Evolutionary conservation across 2,888 invertebrate genomes (phyloP).

Genomic region (Hedya salicella): DNA sequence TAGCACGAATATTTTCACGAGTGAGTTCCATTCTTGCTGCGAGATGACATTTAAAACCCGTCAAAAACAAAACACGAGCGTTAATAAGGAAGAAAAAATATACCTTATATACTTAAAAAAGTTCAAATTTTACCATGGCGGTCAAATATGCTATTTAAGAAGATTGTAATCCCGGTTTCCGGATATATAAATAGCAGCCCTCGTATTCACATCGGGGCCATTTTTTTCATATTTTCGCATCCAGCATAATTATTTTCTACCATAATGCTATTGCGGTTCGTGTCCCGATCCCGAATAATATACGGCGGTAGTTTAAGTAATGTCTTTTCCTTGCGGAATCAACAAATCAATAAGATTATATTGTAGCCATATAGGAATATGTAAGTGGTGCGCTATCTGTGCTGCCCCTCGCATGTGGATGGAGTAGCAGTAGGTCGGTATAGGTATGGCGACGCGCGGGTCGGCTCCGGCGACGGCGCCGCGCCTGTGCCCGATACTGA

Average conservation of each 20-base stretch:
- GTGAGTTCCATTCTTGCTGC: too few species aligned
- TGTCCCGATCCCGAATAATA: slow-evolving; percentile 23
- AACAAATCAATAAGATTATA: slow-evolving; percentile 63
- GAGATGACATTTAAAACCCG: too few species aligned
- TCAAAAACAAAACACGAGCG: too few species aligned
- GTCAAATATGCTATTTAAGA: too few species aligned
- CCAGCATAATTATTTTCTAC: background rate
- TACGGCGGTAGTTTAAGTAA: slow-evolving; percentile 28
- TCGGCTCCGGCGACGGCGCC: slow-evolving; percentile 51
- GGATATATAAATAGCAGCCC: too few species aligned
- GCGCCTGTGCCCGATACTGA: slow-evolving; percentile 65
- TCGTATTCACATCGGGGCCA: too few species aligned
- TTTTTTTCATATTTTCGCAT: background rate
- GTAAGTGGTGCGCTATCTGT: slow-evolving; percentile 20
- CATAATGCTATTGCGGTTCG: slow-evolving; percentile 14
- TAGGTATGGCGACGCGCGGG: slow-evolving; percentile 45
- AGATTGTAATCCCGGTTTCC: too few species aligned
- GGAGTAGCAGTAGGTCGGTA: slow-evolving; percentile 57
- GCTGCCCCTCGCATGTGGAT: slow-evolving; percentile 54
- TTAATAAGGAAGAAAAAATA: too few species aligned
- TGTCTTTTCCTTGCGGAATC: slow-evolving; percentile 47
- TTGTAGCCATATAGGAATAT: slow-evolving; percentile 23
- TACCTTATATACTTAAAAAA: too few species aligned
- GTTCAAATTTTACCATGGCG: too few species aligned
- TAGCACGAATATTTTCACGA: too few species aligned